phyloP scores from a whole-genome alignment of 2,888 invertebrate genomes.

The Limnephilus rhombicus region DNA sequence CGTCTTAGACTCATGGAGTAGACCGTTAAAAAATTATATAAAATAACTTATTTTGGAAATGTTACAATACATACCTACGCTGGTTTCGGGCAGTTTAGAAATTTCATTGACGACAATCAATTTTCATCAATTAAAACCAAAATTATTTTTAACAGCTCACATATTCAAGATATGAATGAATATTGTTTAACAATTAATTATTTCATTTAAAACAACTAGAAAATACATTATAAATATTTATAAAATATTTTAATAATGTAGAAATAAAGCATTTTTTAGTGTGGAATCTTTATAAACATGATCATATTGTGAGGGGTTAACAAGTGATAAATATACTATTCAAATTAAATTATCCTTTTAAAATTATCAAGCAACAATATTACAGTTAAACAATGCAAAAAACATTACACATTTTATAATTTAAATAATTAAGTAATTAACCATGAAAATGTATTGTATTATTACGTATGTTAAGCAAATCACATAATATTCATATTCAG shows the following conservation, averaged over 20 bases:
- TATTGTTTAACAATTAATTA: slow-evolving; percentile 10
- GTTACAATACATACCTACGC: too few species aligned
- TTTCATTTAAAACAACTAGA: background rate
- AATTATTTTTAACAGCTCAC: background rate
- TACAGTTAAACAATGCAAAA: slow-evolving; percentile 5
- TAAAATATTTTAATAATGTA: background rate
- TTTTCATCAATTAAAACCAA: too few species aligned
- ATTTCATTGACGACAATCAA: background rate
- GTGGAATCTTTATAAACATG: slow-evolving; percentile 9
- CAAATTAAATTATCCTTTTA: background rate
- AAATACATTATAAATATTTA: background rate
- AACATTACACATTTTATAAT: slow-evolving; percentile 10
- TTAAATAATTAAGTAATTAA: slow-evolving; percentile 32
- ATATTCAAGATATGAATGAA: background rate
- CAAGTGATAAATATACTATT: slow-evolving; percentile 34
- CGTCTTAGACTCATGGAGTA: too few species aligned
- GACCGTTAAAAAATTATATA: too few species aligned
- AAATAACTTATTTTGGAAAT: too few species aligned
- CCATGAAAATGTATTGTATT: background rate
- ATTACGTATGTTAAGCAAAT: background rate
- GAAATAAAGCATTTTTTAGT: background rate
- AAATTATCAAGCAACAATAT: slow-evolving; percentile 32
- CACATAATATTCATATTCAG: background rate
- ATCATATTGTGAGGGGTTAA: slow-evolving; percentile 13
- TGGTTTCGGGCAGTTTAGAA: too few species aligned